These are phyloP conservation scores for Eustalomyia histrio DNA, from an alignment of 2,888 invertebrate genomes.

Conservation along the genomic window DNA sequence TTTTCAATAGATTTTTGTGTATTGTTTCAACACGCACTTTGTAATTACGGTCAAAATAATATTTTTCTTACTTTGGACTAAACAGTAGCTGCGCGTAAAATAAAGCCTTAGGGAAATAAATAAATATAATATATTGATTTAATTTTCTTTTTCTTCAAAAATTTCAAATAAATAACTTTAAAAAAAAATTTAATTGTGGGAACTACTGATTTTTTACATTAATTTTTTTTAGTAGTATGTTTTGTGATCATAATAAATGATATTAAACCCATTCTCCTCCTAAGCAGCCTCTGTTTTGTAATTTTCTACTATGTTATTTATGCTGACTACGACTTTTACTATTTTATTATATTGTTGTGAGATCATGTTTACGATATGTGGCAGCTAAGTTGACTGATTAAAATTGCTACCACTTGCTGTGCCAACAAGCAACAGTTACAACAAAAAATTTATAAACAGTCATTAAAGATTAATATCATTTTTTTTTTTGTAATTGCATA, in stretches of 20 bases:
- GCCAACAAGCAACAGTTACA: conserved; percentile 6
- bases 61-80: conserved; percentile 65
- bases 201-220: conserved; percentile 19
- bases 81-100: conserved; percentile 9
- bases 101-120: conserved; percentile 18
- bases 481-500: not conserved
- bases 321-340: not conserved
- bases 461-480: not conserved
- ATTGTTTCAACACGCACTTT: conserved; percentile 34
- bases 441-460: not conserved
- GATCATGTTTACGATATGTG: conserved; percentile 7
- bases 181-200: conserved; percentile 10
- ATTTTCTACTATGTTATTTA: not conserved
- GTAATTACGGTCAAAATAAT: conserved; percentile 77
- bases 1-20: conserved; percentile 9
- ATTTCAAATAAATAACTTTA: not conserved
- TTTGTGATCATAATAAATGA: no score
- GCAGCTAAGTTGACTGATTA: conserved; percentile 9
- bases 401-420: conserved; percentile 37
- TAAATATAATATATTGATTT: no score
- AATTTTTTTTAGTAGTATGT: no score
- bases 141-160: no score
- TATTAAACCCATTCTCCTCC: no score
- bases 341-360: not conserved
- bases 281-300: no score